phyloP scores from a whole-genome alignment of 2,113 vertebrate genomes.

The Hepsetus odoe region DNA sequence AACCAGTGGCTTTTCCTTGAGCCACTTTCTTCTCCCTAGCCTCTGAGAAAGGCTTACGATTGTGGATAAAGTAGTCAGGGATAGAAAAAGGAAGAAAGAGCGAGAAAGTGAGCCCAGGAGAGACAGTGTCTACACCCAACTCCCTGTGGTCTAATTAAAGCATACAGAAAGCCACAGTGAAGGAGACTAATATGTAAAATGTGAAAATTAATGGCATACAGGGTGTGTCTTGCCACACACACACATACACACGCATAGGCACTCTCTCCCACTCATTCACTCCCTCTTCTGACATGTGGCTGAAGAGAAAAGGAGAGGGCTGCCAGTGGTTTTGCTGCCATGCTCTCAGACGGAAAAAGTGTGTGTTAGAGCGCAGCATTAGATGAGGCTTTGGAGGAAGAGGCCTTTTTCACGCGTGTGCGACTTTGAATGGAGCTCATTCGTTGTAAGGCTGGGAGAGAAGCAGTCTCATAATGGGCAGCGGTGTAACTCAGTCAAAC shows the following conservation, averaged over 20 bases:
- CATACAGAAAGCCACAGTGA: conserved; percentile 57
- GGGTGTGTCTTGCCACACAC: conserved; percentile 55
- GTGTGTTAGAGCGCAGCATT: conserved; percentile 48
- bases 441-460: conserved; percentile 35
- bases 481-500: conserved; percentile 50
- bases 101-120: conserved; percentile 57
- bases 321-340: conserved; percentile 23
- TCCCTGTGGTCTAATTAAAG: conserved; percentile 73
- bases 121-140: conserved; percentile 54
- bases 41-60: neutral
- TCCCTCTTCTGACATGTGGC: conserved; percentile 40
- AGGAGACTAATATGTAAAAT: conserved; percentile 65
- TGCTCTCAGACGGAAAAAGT: conserved; percentile 17
- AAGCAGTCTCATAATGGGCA: conserved; percentile 47
- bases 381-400: conserved; percentile 48
- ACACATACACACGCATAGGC: neutral
- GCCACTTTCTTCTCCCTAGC: conserved; percentile 28
- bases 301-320: conserved; percentile 28
- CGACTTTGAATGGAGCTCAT: conserved; percentile 57
- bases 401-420: conserved; percentile 52
- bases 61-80: conserved; percentile 13
- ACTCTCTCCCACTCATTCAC: neutral
- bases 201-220: conserved; percentile 65
- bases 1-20: neutral
- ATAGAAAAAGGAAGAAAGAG: conserved; percentile 36